These are phyloP conservation scores for Zeugodacus cucurbitae DNA, from an alignment of 1,140 invertebrate species.

Conservation along the genomic window DNA sequence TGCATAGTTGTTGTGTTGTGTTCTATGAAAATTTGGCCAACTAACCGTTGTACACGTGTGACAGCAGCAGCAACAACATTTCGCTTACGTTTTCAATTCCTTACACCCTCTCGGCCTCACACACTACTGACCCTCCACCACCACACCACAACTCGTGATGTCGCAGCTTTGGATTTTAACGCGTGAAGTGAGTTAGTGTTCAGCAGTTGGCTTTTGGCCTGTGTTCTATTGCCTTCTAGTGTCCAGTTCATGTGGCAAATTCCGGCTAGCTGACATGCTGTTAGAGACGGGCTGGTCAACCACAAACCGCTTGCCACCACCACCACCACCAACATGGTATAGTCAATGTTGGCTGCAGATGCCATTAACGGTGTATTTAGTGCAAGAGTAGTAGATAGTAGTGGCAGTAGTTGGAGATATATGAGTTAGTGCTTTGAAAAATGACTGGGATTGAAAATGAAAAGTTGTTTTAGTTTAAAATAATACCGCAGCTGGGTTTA, in stretches of 20 bases:
- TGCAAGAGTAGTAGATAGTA: neutral
- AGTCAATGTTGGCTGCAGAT: neutral
- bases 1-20: neutral
- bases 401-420: neutral
- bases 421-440: neutral
- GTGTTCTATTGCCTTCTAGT: constrained; percentile 1
- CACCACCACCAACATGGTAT: neutral
- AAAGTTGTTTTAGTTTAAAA: neutral
- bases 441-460: neutral
- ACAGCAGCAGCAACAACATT: neutral
- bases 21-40: neutral
- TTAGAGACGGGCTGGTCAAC: neutral
- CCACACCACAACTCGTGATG: neutral
- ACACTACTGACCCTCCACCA: neutral
- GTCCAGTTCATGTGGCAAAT: neutral
- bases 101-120: neutral
- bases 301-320: neutral
- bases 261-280: neutral
- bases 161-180: neutral
- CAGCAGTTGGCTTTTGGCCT: neutral
- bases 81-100: neutral
- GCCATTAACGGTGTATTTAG: neutral
- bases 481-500: neutral
- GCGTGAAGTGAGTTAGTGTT: neutral
- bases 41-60: neutral